Percentiles rank a stretch among this genome's conserved stretches.
Evolutionary conservation across 2,888 invertebrate species (phyloP).

Genomic region (Acanthoscelides obtectus): DNA sequence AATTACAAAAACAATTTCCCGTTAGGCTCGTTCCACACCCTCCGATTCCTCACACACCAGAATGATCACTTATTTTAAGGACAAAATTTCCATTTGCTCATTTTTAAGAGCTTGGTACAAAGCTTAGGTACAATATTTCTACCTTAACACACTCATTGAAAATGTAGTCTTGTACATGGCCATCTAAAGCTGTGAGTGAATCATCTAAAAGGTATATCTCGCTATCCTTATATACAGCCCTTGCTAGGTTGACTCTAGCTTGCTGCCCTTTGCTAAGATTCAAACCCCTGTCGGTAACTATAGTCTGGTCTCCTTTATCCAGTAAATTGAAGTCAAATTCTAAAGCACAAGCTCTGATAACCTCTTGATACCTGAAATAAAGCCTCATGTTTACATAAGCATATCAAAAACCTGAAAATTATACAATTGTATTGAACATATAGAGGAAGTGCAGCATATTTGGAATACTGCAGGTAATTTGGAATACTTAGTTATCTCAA

Average conservation of each 20-base stretch:
- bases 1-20: not conserved
- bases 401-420: too few species aligned
- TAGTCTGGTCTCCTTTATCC: conserved; percentile 71
- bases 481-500: too few species aligned
- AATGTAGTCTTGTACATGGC: conserved; percentile 76
- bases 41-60: too few species aligned
- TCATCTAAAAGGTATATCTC: conserved; percentile 85
- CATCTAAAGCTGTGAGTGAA: conserved; percentile 84
- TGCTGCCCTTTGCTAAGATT: conserved; percentile 76
- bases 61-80: too few species aligned
- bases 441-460: too few species aligned
- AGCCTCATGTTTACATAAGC: too few species aligned
- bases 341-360: conserved; percentile 61
- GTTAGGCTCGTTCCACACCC: too few species aligned
- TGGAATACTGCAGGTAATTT: too few species aligned
- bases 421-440: too few species aligned
- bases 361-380: conserved; percentile 25
- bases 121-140: too few species aligned
- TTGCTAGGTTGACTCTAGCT: conserved; percentile 78
- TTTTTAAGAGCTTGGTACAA: too few species aligned
- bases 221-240: conserved; percentile 76
- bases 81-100: too few species aligned
- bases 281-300: conserved; percentile 72
- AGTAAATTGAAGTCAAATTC: conserved; percentile 67
- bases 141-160: conserved; percentile 69